phyloP scores from a whole-genome alignment of 2,888 invertebrate genomes.

The Brachypalpus laphriformis region DNA sequence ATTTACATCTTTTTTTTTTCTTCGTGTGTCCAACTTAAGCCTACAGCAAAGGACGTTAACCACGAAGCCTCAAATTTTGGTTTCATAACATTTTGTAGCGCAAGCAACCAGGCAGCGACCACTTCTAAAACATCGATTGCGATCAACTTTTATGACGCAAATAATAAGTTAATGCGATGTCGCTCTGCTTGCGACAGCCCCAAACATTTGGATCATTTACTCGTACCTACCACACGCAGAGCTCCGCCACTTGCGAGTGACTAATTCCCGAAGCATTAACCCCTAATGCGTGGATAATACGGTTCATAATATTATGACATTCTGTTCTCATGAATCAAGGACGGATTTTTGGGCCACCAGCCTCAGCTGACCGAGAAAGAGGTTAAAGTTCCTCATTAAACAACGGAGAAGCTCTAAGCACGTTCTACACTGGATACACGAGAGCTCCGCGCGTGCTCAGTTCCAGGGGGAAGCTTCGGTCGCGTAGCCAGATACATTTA shows the following conservation, averaged over 20 bases:
- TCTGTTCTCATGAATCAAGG: constrained; percentile 68
- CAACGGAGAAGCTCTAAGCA: constrained; percentile 52
- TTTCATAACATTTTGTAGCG: constrained; percentile 44
- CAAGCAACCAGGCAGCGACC: constrained; percentile 31
- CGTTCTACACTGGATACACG: constrained; percentile 57
- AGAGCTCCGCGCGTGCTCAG: constrained; percentile 62
- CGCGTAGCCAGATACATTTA: constrained; percentile 32
- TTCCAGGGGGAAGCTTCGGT: constrained; percentile 21
- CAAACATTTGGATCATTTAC: constrained; percentile 37
- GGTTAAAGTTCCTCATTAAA: constrained; percentile 72
- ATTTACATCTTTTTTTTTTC: constrained; percentile 54
- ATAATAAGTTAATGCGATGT: constrained; percentile 64
- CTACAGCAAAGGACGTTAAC: constrained; percentile 59
- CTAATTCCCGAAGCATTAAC: constrained; percentile 67
- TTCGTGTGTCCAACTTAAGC: constrained; percentile 16
- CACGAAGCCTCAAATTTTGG: constrained; percentile 34
- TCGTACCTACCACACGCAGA: constrained; percentile 59
- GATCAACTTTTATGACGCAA: constrained; percentile 60
- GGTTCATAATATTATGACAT: constrained; percentile 65
- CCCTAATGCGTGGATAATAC: constrained; percentile 64
- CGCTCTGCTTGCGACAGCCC: constrained; percentile 45
- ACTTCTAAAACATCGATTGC: constrained; percentile 67
- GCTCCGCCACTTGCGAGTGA: constrained; percentile 60
- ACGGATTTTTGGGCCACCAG: constrained; percentile 54
- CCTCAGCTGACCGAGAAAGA: constrained; percentile 42